Base-by-base conservation (phyloP, 2,888 invertebrate genomes). In the Malthinus flaveolus region DNA sequence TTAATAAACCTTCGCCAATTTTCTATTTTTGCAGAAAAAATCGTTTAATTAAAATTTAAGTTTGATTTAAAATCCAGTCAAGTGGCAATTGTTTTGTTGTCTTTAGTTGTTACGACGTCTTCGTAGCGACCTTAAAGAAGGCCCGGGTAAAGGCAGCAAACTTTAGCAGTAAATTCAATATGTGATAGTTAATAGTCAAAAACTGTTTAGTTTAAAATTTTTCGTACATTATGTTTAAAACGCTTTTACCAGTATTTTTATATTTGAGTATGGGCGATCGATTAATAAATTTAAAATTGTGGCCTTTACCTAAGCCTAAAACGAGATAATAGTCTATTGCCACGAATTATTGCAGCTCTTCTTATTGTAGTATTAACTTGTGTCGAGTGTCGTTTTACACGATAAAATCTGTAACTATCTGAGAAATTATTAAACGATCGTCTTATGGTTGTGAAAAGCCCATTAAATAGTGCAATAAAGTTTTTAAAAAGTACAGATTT, bases 1-100 rank as follows among this genome's bases (percentile, higher is more conserved):
- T 23, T 23, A 23, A 23, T 23, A 23, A 23, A 23, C 5, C 23
- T 23, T 23, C 23, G 23, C 23, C 23, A 23, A 42, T 46, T 54
- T 54, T 54, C 59, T 59, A 59, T 59, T 59, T 59, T 59, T 59
- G 32, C 59, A 59, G 50, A 50, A 54, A 59, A 57, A 54, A 34
- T 49, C 36, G 32, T 15, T 12, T 9, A 42, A 23, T 23, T 23
- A 23, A 23, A 23, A 23, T 23, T 23, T 23, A 23, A 23, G 23
- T 23, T 23, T 23, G 3, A 5, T 23, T 23, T 23, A 23, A 23
- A 23, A 2, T 23, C 23, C 3, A 23, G 23, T 23, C 23, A 23
- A 5, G 23, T 23, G 23, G 23, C 23, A 23, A 23, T 23, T 23
- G 23, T 5, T 23, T 23, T 23, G 23, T 23, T 23, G 23, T 23